phyloP scores from a whole-genome alignment of 1,140 invertebrate genomes.

The Drosophila parabipectinata region DNA sequence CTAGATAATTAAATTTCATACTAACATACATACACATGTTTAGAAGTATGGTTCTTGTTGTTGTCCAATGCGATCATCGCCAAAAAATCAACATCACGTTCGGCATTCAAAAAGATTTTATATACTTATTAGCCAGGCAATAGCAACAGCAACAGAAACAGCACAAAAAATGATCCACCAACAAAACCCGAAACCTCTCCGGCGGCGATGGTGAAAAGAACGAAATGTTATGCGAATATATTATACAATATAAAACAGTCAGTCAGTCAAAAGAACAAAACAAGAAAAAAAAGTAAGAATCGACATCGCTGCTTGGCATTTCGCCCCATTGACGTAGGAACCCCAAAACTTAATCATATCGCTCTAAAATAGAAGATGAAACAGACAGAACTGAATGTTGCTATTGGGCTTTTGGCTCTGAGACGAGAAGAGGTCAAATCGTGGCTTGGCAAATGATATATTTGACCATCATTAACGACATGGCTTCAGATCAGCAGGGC shows the following conservation, averaged over 20 bases:
- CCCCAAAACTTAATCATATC: constrained; percentile 62
- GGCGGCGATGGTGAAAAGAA: constrained; percentile 61
- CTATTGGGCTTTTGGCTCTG: constrained; percentile 23
- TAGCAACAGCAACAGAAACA: not conserved
- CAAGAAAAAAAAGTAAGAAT: constrained; percentile 17
- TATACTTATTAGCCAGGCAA: constrained; percentile 60
- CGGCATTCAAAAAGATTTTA: constrained; percentile 64
- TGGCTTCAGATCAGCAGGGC: constrained; percentile 2
- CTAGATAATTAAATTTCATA: constrained; percentile 71
- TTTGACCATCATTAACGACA: constrained; percentile 35
- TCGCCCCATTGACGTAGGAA: constrained; percentile 52
- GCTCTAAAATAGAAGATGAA: constrained; percentile 74
- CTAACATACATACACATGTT: constrained; percentile 1
- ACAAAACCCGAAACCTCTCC: constrained; percentile 25
- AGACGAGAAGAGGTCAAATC: constrained; percentile 37
- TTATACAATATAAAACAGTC: constrained; percentile 67
- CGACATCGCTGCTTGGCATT: constrained; percentile 31
- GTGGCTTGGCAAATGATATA: constrained; percentile 43
- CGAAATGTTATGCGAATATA: constrained; percentile 73
- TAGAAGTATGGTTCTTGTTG: constrained; percentile 17
- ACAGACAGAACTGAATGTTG: constrained; percentile 37
- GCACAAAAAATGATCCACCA: constrained; percentile 6
- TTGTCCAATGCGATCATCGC: constrained; percentile 74
- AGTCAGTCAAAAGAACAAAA: constrained; percentile 24
- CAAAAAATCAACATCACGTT: constrained; percentile 76